phyloP scores from a whole-genome alignment of 2,113 vertebrate genomes.

The Rissa tridactyla region DNA sequence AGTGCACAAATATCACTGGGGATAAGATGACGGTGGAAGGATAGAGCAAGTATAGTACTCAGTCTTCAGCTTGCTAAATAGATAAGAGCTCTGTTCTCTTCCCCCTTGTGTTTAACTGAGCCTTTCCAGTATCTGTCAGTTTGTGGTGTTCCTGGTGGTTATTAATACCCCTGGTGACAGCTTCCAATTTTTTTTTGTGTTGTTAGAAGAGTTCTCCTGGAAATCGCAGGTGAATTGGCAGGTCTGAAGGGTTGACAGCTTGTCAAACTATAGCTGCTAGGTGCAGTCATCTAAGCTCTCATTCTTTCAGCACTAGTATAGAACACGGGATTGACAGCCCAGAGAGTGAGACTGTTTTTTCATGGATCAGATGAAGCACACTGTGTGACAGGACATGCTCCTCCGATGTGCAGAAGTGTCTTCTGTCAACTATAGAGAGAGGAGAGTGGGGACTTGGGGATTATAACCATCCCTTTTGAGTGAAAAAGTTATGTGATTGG shows the following conservation, averaged over 20 bases:
- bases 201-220: not conserved
- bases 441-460: not conserved
- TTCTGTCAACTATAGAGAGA: not conserved
- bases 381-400: not conserved
- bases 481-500: not conserved
- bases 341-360: not conserved
- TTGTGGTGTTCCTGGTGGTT: not conserved
- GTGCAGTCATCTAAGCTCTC: not conserved
- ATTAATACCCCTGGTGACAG: not conserved
- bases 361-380: not conserved
- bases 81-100: not conserved
- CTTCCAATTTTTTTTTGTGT: not conserved
- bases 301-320: not conserved
- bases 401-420: not conserved
- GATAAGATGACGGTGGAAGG: not conserved
- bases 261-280: constrained; percentile 27
- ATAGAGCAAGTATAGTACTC: not conserved
- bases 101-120: not conserved
- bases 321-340: not conserved
- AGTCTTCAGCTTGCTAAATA: not conserved
- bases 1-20: not conserved
- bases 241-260: constrained; percentile 2
- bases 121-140: not conserved
- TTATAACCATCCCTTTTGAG: not conserved
- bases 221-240: constrained; percentile 12